phyloP scores from a whole-genome alignment of 2,113 vertebrate genomes.

The Theristicus caerulescens region DNA sequence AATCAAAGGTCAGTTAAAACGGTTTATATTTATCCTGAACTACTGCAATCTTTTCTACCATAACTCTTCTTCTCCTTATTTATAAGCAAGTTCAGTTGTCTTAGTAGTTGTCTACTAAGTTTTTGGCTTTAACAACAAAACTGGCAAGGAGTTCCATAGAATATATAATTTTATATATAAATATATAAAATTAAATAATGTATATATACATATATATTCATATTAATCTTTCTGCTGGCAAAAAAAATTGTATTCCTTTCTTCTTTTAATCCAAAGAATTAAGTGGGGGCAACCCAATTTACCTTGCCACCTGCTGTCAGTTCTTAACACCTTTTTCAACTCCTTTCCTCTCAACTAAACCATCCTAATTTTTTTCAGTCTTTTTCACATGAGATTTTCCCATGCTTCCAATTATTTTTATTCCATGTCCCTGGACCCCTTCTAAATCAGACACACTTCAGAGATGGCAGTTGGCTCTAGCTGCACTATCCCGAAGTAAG shows the following conservation, averaged over 20 bases:
- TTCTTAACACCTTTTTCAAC: not conserved
- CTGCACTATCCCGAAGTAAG: not conserved
- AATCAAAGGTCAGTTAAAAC: not conserved
- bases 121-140: not conserved
- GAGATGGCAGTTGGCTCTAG: not conserved
- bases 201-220: not conserved
- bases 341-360: not conserved
- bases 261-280: not conserved
- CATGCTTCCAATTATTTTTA: not conserved
- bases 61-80: not conserved
- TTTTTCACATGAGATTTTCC: not conserved
- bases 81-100: not conserved
- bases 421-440: not conserved
- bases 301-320: not conserved
- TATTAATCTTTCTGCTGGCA: not conserved
- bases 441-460: not conserved
- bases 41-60: not conserved
- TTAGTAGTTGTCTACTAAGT: not conserved
- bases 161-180: not conserved
- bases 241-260: not conserved
- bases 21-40: not conserved
- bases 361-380: not conserved
- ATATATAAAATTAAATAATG: not conserved
- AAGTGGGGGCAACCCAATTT: not conserved
- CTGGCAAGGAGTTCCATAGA: not conserved